Percentiles rank a stretch among this genome's conserved stretches.
These are phyloP conservation scores for Caenorhabditis sp. DNA, from an alignment of 2,888 invertebrate genomes.

Conservation along the genomic window DNA sequence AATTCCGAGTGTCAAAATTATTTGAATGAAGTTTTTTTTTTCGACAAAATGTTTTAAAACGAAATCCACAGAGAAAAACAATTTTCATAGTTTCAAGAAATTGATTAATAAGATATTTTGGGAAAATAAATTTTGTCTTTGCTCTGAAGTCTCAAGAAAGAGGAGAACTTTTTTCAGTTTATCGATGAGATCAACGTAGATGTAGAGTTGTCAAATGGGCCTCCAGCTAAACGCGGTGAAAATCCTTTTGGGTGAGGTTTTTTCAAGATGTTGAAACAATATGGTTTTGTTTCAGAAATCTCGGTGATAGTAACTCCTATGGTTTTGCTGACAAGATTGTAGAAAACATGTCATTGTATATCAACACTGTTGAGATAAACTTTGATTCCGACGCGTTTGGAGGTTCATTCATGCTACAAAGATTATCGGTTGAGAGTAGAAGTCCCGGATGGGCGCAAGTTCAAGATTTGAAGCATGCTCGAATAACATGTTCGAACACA, in stretches of 20 bases:
- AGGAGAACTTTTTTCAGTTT: conserved; percentile 59
- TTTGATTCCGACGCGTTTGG: conserved; percentile 94
- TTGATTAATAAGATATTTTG: too few species aligned
- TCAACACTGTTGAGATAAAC: conserved; percentile 91
- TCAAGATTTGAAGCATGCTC: conserved; percentile 86
- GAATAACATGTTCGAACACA: conserved; percentile 86
- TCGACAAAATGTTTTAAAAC: too few species aligned
- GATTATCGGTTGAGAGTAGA: conserved; percentile 90
- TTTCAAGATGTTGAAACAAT: neutral
- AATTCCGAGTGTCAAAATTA: too few species aligned
- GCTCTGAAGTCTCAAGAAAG: too few species aligned
- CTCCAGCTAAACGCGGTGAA: conserved; percentile 19
- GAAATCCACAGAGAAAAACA: too few species aligned
- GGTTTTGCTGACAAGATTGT: conserved; percentile 84
- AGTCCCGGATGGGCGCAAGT: conserved; percentile 85
- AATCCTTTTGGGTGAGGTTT: conserved; percentile 23
- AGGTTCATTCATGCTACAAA: conserved; percentile 92
- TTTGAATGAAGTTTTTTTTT: too few species aligned
- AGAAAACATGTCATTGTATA: conserved; percentile 93
- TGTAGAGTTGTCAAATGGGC: conserved; percentile 49
- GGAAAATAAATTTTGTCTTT: too few species aligned
- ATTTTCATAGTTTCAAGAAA: too few species aligned
- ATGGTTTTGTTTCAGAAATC: conserved; percentile 17
- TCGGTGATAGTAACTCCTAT: conserved; percentile 74
- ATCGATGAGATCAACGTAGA: conserved; percentile 66